Conservation (phyloP, 2,888 invertebrate species). For the Rhingia campestris region DNA sequence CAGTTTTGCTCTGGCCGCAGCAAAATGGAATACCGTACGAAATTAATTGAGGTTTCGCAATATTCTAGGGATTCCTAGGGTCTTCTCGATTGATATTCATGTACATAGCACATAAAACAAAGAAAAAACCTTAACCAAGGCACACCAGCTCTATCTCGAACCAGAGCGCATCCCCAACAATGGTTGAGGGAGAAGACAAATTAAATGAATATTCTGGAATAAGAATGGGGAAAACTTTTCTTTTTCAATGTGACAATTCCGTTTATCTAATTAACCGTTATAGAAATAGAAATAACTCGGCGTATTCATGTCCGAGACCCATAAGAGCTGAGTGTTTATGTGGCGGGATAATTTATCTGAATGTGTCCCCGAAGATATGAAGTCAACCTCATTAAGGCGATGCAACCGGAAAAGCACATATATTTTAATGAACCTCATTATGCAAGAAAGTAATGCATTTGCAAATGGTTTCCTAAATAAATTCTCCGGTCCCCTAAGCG, state of each 20-base stretch:
- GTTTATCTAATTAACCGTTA: slow-evolving; percentile 60
- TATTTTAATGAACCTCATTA: slow-evolving; percentile 54
- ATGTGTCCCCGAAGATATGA: slow-evolving; percentile 46
- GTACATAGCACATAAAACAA: not conserved
- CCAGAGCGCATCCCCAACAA: not conserved
- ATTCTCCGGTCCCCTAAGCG: not conserved
- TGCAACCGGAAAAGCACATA: slow-evolving; percentile 24
- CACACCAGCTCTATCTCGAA: not conserved
- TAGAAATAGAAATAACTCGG: slow-evolving; percentile 36
- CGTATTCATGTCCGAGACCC: slow-evolving; percentile 11
- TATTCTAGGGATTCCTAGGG: slow-evolving; percentile 5
- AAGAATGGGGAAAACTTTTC: slow-evolving; percentile 26
- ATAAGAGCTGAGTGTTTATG: slow-evolving; percentile 26
- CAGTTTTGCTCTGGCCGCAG: not conserved
- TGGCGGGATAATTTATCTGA: slow-evolving; percentile 48
- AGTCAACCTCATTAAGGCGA: slow-evolving; percentile 52
- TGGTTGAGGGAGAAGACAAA: slow-evolving; percentile 7
- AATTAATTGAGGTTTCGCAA: slow-evolving; percentile 42
- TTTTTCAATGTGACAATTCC: slow-evolving; percentile 40
- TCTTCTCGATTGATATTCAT: slow-evolving; percentile 33
- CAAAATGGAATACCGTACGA: slow-evolving; percentile 13
- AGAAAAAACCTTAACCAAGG: not conserved
- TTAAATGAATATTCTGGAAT: slow-evolving; percentile 20
- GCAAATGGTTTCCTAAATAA: slow-evolving; percentile 25
- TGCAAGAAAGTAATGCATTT: slow-evolving; percentile 47